phyloP scores from a whole-genome alignment of 2,113 vertebrate species.

The Corythornis madagascariensis region DNA sequence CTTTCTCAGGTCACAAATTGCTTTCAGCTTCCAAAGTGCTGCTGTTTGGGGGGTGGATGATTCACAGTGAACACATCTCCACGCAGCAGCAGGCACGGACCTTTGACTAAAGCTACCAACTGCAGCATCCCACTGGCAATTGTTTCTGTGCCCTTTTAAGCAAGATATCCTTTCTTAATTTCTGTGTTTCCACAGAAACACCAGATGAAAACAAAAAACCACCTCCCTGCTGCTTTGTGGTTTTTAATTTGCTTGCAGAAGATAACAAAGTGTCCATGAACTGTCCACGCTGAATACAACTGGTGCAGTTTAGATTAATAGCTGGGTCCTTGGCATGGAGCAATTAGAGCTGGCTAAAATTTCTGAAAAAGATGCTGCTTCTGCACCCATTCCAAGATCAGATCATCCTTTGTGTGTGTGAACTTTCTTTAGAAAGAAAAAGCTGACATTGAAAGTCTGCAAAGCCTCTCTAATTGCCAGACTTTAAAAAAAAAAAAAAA shows the following conservation, averaged over 20 bases:
- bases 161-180: background rate
- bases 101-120: background rate
- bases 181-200: background rate
- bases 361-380: background rate
- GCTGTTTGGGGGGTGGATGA: background rate
- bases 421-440: constrained; percentile 9
- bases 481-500: background rate
- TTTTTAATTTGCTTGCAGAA: background rate
- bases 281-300: background rate
- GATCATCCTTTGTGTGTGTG: background rate
- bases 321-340: background rate
- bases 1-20: background rate
- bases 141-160: background rate
- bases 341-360: background rate
- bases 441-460: background rate
- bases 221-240: background rate
- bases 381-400: background rate
- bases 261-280: background rate
- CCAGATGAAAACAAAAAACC: background rate
- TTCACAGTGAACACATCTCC: background rate
- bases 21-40: background rate
- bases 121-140: background rate
- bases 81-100: rapidly evolving
- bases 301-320: background rate
- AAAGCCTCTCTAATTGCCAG: background rate